Base-by-base conservation (phyloP, 2,888 invertebrate species). In the Apocheima hispidaria region DNA sequence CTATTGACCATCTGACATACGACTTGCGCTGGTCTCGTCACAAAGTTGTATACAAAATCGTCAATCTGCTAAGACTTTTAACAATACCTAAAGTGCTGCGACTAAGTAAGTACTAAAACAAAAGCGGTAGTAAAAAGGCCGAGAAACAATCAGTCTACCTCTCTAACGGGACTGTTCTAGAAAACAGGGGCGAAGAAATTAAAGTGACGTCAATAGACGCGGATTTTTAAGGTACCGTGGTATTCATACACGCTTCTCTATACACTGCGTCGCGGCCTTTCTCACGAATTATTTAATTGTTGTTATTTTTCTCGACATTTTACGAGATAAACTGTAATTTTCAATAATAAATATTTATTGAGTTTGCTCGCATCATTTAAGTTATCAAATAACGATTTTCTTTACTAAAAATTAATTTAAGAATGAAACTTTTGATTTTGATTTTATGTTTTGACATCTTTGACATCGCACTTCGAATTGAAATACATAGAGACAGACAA, bases 151-250 rank as follows among this genome's bases (percentile, higher is more conserved):
- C 44, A 35, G 23, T 12, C 50, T 20, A 33, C 50, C 57, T 43
- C 57, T 57, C 49, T 12, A 43, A 3, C 33, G 50, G 16, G 48
- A 55, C 46, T 55, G 54, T 46, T 55, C 54, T 55, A 44, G 23
- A 54, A 54, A 43, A 54, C 35, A 43, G 26, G 12, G 44, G 44
- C 43, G 30, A 61, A 62, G 38, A 53, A 52, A 62, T 58, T 51
- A 50, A 58, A 58, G 51, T 50, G 51, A 51, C 50, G 43, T 23
- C 40, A 20, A 51, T 50, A 40, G 50, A 38, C 36, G 38, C 48
- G 50, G 28, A 51, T 40, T 50, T 50, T 38, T 36, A 12, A 28
- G 49, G 65, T 61, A 44, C 59, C 26, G 55, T 52, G 26, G 26
- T 2, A 5, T 44, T 44, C 16, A 6, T 1, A 16, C n/a, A n/a